Conservation (phyloP, 2,797 vertebrate genomes). For the Eidolon dupreanum region DNA sequence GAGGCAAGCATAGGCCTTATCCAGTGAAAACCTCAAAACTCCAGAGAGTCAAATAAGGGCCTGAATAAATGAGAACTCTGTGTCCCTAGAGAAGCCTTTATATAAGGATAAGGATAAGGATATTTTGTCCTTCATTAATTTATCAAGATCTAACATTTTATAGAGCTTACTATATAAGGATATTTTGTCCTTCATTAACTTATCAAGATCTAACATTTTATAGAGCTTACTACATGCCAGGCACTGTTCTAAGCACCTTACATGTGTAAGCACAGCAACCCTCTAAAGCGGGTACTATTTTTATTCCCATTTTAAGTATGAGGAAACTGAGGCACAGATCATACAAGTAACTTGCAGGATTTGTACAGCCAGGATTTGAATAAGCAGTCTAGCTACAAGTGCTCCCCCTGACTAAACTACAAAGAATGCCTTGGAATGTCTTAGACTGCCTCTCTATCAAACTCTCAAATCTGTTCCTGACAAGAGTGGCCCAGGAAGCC, state of each 20-base stretch:
- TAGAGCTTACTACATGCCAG: neutral
- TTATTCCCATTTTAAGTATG: neutral
- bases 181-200: neutral
- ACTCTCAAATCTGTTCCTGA: neutral
- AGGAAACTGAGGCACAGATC: neutral
- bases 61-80: neutral
- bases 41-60: neutral
- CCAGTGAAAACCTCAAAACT: conserved; percentile 3
- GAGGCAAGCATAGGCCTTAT: neutral
- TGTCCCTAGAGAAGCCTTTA: neutral
- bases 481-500: neutral
- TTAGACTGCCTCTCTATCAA: neutral
- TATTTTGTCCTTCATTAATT: neutral
- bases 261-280: neutral
- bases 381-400: neutral
- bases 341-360: neutral
- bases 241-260: neutral
- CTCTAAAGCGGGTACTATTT: neutral
- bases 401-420: neutral
- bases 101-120: too few relatives aligned
- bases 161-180: neutral
- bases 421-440: neutral
- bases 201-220: neutral
- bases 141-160: neutral
- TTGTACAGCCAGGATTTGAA: neutral